Evolutionary conservation across 2,113 vertebrate species (phyloP).

Genomic region (Ciconia maguari): DNA sequence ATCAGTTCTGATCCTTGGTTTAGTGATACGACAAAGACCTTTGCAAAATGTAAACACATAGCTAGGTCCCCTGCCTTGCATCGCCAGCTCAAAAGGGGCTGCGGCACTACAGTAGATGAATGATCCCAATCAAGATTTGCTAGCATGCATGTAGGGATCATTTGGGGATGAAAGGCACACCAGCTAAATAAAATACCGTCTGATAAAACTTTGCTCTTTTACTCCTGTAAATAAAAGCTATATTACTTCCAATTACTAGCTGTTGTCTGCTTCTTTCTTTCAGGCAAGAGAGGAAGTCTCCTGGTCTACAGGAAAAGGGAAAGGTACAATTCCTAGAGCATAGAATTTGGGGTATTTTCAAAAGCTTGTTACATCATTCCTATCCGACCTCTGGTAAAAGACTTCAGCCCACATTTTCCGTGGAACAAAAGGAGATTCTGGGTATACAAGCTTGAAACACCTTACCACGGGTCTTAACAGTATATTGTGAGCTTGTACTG

Average conservation of each 20-base stretch:
- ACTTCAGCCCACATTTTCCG: not conserved
- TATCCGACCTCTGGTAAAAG: not conserved
- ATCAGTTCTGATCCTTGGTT: not conserved
- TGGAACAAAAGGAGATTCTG: not conserved
- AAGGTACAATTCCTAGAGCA: not conserved
- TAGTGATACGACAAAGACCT: not conserved
- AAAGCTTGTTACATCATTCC: not conserved
- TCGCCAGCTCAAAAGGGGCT: not conserved
- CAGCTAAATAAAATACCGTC: not conserved
- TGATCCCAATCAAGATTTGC: not conserved
- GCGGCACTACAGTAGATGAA: not conserved
- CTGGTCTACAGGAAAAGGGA: not conserved
- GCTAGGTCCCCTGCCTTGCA: not conserved
- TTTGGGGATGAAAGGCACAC: not conserved
- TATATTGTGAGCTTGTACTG: not conserved
- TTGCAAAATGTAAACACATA: not conserved
- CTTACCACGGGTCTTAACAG: not conserved
- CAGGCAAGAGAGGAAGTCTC: not conserved
- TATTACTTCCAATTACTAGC: not conserved
- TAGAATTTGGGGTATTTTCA: not conserved
- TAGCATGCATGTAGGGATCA: rapidly evolving
- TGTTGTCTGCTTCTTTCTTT: not conserved
- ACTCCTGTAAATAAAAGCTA: not conserved
- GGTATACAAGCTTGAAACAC: not conserved
- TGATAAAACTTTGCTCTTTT: not conserved